Evolutionary conservation across 2,888 invertebrate genomes (phyloP), one percentile per base, ranked within the genome.

Genomic region (Heteromurus nitidus): DNA sequence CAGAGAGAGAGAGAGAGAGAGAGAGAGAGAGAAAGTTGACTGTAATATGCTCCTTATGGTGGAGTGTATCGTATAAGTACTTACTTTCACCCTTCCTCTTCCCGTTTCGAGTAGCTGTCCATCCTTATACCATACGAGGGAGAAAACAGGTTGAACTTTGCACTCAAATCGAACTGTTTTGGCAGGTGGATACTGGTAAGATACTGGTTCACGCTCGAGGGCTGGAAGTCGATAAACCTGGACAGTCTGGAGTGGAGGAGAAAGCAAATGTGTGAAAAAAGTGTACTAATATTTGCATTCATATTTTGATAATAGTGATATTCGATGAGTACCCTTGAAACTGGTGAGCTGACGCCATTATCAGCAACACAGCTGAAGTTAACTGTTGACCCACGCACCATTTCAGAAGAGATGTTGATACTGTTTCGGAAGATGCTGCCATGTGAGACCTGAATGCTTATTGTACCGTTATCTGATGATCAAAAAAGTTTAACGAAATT

Each of bases 101-200:
- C 85, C 86, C 5, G 85, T 84, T 42, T 85, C 83, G 47, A 87
- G 53, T 5, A 83, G 69, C 62, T 87, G 83, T 58, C 87, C 87
- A 81, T 87, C 85, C 82, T 87, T 87, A 81, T 85, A 85, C 87
- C 87, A 87, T 20, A 84, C 62, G 22, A 86, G 73, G 30, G 81
- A 81, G 65, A 83, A 83, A 9, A 81, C 53, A 20, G 82, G 80
- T n/a, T 84, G 77, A 64, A 84, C 80, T 82, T 80, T 82, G 77
- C 85, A 84, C 62, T 85, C 83, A 53, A 87, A 80, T 67, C 87
- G 79, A 47, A 84, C 84, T n/a, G 84, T 84, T 83, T 84, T 84
- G 55, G 85, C 83, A 42, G 82, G 81, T 26, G 85, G 83, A 42
- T 79, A 80, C 44, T 84, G 73, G 72, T 84, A 85, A n/a, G 85